phyloP scores from a whole-genome alignment of 1,140 invertebrate genomes.

The Macrobrachium rosenbergii region DNA sequence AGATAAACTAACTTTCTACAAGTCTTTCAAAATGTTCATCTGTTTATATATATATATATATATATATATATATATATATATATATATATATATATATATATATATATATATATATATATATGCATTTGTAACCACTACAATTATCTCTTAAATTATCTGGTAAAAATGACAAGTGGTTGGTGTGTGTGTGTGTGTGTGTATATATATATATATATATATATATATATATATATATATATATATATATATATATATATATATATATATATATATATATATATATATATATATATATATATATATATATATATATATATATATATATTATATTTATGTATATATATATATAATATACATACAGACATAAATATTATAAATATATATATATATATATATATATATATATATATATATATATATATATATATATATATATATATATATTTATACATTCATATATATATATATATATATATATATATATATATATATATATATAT shows the following conservation, averaged over 20 bases:
- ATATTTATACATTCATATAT: background rate
- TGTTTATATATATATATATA: slow-evolving; percentile 5
- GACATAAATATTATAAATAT: background rate
- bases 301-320: slow-evolving; percentile 22
- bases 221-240: background rate
- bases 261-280: slow-evolving; percentile 5
- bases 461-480: background rate
- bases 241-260: background rate
- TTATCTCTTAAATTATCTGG: too few relatives aligned
- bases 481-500: too few relatives aligned
- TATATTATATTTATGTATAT: background rate
- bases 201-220: background rate
- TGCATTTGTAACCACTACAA: background rate
- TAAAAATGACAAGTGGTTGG: too few relatives aligned
- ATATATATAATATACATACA: slow-evolving; percentile 4
- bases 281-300: slow-evolving; percentile 14
- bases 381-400: background rate
- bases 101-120: slow-evolving; percentile 17
- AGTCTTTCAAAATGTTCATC: too few relatives aligned
- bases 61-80: slow-evolving; percentile 13
- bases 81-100: slow-evolving; percentile 12
- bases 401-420: background rate
- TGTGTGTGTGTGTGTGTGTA: too few relatives aligned
- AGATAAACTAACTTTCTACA: too few relatives aligned
- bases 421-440: background rate